Percentiles rank a stretch among this genome's conserved stretches.
phyloP scores from a whole-genome alignment of 2,797 vertebrate genomes.

The Jordanella pulchra region DNA sequence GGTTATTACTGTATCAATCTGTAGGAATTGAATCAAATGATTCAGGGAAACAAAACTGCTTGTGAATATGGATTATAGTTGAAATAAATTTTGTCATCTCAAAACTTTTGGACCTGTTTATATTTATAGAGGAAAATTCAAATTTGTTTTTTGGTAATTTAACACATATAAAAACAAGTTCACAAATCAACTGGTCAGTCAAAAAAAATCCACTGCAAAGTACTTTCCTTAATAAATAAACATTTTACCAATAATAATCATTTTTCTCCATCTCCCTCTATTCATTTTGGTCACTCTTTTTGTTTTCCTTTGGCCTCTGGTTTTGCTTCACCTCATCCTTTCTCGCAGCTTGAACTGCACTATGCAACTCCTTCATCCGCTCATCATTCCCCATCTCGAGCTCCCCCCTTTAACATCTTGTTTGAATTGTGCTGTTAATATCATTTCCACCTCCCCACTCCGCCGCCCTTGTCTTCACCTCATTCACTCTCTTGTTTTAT shows the following conservation, averaged over 20 bases:
- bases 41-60: too few species aligned
- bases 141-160: too few species aligned
- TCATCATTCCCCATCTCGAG: slow-evolving; percentile 13
- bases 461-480: slow-evolving; percentile 52
- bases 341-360: slow-evolving; percentile 25
- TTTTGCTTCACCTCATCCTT: slow-evolving; percentile 15
- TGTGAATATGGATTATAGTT: too few species aligned
- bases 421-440: slow-evolving; percentile 53
- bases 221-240: not conserved
- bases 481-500: slow-evolving; percentile 60
- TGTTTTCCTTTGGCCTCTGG: not conserved
- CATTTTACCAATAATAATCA: not conserved
- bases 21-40: too few species aligned
- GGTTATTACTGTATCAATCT: too few species aligned
- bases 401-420: slow-evolving; percentile 45
- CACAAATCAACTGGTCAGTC: too few species aligned
- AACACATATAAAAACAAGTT: too few species aligned
- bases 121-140: too few species aligned
- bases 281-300: not conserved
- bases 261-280: too few species aligned
- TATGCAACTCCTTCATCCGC: slow-evolving; percentile 19
- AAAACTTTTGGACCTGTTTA: too few species aligned
- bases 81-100: too few species aligned
- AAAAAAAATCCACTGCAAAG: not conserved
- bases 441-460: slow-evolving; percentile 45